Evolutionary conservation across 1,140 invertebrate genomes (phyloP).

Genomic region (Euwallacea fornicatus): DNA sequence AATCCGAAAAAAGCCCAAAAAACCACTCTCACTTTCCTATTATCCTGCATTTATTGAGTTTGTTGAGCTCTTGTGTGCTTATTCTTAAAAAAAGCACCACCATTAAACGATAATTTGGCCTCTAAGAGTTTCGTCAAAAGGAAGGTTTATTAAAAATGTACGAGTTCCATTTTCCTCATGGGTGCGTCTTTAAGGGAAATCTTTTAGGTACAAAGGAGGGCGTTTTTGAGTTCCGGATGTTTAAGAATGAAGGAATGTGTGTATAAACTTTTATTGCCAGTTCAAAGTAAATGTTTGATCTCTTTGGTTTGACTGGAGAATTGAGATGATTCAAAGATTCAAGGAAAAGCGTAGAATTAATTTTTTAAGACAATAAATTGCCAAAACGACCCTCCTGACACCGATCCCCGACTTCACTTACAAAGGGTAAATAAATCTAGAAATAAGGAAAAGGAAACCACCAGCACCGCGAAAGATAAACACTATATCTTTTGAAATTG

Average conservation of each 20-base stretch:
- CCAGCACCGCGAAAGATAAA: constrained; percentile 35
- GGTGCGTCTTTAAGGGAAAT: not conserved
- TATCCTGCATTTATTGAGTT: constrained; percentile 27
- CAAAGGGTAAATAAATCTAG: constrained; percentile 35
- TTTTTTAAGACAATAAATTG: no score
- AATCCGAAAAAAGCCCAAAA: constrained; percentile 22
- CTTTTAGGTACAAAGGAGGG: not conserved
- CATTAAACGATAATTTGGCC: constrained; percentile 20
- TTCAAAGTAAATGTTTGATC: not conserved
- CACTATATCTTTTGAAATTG: constrained; percentile 38
- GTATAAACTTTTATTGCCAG: not conserved
- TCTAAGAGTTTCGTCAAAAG: constrained; percentile 9
- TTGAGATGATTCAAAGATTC: not conserved
- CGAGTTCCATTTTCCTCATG: not conserved
- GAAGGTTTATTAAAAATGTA: constrained; percentile 12
- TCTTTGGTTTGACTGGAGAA: not conserved
- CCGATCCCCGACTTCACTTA: constrained; percentile 25
- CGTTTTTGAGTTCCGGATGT: not conserved
- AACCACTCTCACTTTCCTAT: constrained; percentile 17
- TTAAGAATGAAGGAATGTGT: no score
- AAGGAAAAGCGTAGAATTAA: not conserved
- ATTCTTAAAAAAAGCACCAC: constrained; percentile 8
- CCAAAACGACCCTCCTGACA: constrained; percentile 13
- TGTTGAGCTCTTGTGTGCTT: constrained; percentile 17
- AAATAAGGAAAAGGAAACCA: constrained; percentile 34